Evolutionary conservation across 2,888 invertebrate genomes (phyloP).

Genomic region (Anodontia alba): DNA sequence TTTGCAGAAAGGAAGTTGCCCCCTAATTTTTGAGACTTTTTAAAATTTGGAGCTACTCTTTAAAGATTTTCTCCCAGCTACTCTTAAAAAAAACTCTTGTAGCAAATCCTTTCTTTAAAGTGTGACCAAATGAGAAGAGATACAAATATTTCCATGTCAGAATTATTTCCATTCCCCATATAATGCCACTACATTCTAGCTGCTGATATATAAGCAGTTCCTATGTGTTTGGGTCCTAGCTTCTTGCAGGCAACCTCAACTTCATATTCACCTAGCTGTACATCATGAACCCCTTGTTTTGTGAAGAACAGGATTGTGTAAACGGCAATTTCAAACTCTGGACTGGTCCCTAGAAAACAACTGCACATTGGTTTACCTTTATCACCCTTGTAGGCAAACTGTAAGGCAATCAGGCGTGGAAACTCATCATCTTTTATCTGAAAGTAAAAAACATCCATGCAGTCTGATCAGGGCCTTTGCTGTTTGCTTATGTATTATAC

Average conservation of each 20-base stretch:
- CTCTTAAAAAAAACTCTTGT: too few species aligned
- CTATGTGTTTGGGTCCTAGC: conserved; percentile 74
- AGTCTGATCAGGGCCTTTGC: background rate
- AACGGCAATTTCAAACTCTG: conserved; percentile 84
- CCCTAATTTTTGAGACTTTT: too few species aligned
- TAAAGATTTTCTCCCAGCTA: too few species aligned
- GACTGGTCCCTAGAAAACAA: conserved; percentile 83
- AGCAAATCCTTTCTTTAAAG: too few species aligned
- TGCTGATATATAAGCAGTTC: conserved; percentile 79
- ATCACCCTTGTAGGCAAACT: conserved; percentile 82
- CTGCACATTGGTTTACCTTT: conserved; percentile 83
- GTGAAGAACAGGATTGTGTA: conserved; percentile 81
- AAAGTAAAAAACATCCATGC: conserved; percentile 15
- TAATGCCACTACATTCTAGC: conserved; percentile 65
- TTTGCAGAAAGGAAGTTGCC: too few species aligned
- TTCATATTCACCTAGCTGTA: conserved; percentile 82
- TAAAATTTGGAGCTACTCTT: too few species aligned
- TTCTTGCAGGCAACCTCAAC: conserved; percentile 77
- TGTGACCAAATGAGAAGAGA: too few species aligned
- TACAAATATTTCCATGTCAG: too few species aligned
- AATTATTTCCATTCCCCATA: too few species aligned
- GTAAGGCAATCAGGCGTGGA: conserved; percentile 81
- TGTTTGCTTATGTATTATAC: too few species aligned
- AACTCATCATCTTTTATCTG: conserved; percentile 79
- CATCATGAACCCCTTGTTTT: conserved; percentile 65